phyloP scores from a whole-genome alignment of 2,888 invertebrate species.

The Cataglyphis rosenhaueri region DNA sequence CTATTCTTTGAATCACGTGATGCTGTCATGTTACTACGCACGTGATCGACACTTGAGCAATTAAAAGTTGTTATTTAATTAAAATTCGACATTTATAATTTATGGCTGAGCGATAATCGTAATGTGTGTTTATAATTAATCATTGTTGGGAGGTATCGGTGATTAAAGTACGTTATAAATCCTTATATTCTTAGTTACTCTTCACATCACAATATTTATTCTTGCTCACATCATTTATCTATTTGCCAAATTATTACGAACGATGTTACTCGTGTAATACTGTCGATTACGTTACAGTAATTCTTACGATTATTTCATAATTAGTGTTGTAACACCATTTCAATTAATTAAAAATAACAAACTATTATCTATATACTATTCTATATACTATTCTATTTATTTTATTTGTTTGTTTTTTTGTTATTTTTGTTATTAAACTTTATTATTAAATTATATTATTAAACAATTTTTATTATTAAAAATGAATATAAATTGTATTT shows the following conservation, averaged over 20 bases:
- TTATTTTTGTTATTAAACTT: neutral
- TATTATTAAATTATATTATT: neutral
- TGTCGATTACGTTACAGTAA: neutral
- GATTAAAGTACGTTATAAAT: constrained; percentile 31
- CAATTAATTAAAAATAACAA: neutral
- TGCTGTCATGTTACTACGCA: neutral
- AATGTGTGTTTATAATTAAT: constrained; percentile 35
- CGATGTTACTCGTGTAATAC: neutral
- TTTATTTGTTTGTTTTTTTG: neutral
- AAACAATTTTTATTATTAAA: neutral
- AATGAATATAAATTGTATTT: neutral
- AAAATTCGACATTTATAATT: constrained; percentile 32
- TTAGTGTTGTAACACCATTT: neutral
- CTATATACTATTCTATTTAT: neutral
- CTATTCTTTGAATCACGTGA: neutral
- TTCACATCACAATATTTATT: constrained; percentile 17
- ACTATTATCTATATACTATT: neutral
- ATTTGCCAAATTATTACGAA: neutral
- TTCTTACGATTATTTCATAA: neutral
- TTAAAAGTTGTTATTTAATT: constrained; percentile 40
- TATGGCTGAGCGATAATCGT: constrained; percentile 24
- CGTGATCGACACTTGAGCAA: constrained; percentile 45
- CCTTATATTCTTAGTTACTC: neutral
- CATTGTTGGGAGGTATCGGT: neutral
- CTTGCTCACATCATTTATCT: constrained; percentile 6